phyloP scores from a whole-genome alignment of 2,888 invertebrate genomes.

The Pasiphila rectangulata region DNA sequence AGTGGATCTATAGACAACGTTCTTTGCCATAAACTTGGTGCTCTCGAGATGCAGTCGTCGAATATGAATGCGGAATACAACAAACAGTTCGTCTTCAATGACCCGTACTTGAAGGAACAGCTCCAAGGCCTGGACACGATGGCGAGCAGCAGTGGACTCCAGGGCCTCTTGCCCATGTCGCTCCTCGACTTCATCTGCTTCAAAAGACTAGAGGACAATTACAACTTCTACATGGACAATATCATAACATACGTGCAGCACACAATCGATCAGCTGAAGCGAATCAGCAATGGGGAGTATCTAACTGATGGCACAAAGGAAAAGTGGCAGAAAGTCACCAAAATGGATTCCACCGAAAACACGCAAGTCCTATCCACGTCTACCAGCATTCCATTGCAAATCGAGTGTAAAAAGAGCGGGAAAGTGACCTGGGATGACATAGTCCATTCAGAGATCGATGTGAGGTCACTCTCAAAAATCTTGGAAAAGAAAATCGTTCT shows the following conservation, averaged over 20 bases:
- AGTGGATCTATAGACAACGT: conserved; percentile 50
- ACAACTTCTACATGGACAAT: conserved; percentile 70
- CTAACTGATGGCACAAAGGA: conserved; percentile 67
- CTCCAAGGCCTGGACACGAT: conserved; percentile 46
- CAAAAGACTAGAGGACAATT: conserved; percentile 64
- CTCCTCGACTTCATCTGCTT: conserved; percentile 67
- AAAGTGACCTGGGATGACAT: conserved; percentile 57
- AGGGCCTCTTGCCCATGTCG: conserved; percentile 53
- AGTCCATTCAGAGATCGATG: conserved; percentile 65
- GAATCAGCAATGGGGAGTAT: conserved; percentile 73
- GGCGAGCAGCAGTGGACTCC: conserved; percentile 38
- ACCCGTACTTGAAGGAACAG: conserved; percentile 55
- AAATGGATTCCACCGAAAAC: conserved; percentile 26
- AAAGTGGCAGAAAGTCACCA: conserved; percentile 61
- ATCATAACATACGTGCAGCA: conserved; percentile 64
- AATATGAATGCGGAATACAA: conserved; percentile 45
- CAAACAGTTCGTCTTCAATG: conserved; percentile 51
- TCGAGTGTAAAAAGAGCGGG: conserved; percentile 48
- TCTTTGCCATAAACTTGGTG: conserved; percentile 61
- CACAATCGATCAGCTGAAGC: conserved; percentile 70
- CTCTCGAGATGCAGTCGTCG: conserved; percentile 50
- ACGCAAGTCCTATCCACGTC: conserved; percentile 55
- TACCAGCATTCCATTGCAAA: conserved; percentile 57
- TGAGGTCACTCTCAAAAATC: conserved; percentile 62
- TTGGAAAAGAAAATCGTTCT: conserved; percentile 64